phyloP scores from a whole-genome alignment of 2,888 invertebrate species.

The Drosophila anceps region DNA sequence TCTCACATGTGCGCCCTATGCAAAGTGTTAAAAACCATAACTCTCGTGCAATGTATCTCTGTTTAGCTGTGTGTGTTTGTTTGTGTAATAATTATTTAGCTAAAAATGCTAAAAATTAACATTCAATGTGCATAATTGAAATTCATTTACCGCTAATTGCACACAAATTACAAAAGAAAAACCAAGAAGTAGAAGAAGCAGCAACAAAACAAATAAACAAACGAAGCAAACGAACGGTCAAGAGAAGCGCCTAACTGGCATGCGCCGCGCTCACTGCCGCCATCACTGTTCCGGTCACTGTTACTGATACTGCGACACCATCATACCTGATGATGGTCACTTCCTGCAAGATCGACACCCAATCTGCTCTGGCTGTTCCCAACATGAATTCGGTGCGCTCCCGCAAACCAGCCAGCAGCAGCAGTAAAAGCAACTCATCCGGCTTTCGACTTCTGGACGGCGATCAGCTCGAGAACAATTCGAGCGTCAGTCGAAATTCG shows the following conservation, averaged over 20 bases:
- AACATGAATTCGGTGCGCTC: slow-evolving; percentile 82
- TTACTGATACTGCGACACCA: slow-evolving; percentile 17
- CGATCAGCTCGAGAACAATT: slow-evolving; percentile 85
- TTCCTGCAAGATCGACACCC: slow-evolving; percentile 85
- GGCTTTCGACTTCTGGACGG: slow-evolving; percentile 85
- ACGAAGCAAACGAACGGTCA: slow-evolving; percentile 1
- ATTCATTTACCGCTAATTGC: slow-evolving; percentile 78
- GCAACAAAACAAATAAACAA: slow-evolving; percentile 20
- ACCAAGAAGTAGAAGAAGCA: not conserved
- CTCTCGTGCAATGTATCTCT: slow-evolving; percentile 43
- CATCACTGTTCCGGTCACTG: slow-evolving; percentile 9
- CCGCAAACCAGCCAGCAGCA: slow-evolving; percentile 76
- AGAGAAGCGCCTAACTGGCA: slow-evolving; percentile 26
- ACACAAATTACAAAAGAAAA: slow-evolving; percentile 54
- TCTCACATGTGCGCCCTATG: slow-evolving; percentile 50
- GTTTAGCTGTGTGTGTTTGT: slow-evolving; percentile 20
- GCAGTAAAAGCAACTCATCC: slow-evolving; percentile 82
- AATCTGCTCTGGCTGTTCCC: slow-evolving; percentile 78
- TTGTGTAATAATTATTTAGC: slow-evolving; percentile 59
- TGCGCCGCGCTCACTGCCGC: slow-evolving; percentile 28
- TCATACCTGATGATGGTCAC: slow-evolving; percentile 83
- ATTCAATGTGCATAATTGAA: slow-evolving; percentile 77
- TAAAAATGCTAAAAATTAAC: slow-evolving; percentile 71
- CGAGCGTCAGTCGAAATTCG: slow-evolving; percentile 87
- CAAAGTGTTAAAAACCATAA: slow-evolving; percentile 68